Evolutionary conservation across 1,140 invertebrate genomes (phyloP), one percentile per base, ranked within the genome.

Genomic region (Ceratoteleas bidentatus): DNA sequence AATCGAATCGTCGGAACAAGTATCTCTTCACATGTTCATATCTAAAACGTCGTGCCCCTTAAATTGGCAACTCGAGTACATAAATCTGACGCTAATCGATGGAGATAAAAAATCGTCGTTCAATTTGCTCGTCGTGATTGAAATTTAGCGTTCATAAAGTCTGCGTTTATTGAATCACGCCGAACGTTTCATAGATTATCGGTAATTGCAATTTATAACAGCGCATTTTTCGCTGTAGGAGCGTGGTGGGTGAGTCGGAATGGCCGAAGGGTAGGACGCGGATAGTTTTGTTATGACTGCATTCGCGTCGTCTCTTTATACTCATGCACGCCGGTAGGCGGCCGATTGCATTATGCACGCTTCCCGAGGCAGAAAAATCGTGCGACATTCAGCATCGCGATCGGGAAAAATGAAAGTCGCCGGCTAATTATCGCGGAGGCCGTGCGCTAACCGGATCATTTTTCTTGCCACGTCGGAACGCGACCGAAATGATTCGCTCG

Each of bases 161-260:
- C 34, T 24, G 11, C 68, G 68, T 76, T 76, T 76, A 76, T 76
- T 76, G 50, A 76, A 68, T 76, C 61, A 76, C 16, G 0, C 11
- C 13, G 14, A 33, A 60, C 47, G 11, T 56, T 68, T 76, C 68
- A 76, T 76, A 43, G 56, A 54, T 54, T 72, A 75, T 81, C 61
- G 56, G 72, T 81, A 81, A 81, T 81, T 75, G 61, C 78, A 66
- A 81, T 81, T 81, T 81, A 81, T 72, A 81, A 75, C 50, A 50
- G 65, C 47, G 47, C 64, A 69, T 75, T 56, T 81, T 75, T 70
- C 24, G 33, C 5, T 45, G 49, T 49, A 60, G 60, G 58, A 53
- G 14, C 57, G 38, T 50, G 69, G 70, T 69, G 58, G 64, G 65
- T 81, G 56, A 69, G 52, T 65, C 49, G 43, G 49, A 70, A 75